Base-by-base conservation (phyloP, 2,888 invertebrate genomes). In the Beris morrisii region DNA sequence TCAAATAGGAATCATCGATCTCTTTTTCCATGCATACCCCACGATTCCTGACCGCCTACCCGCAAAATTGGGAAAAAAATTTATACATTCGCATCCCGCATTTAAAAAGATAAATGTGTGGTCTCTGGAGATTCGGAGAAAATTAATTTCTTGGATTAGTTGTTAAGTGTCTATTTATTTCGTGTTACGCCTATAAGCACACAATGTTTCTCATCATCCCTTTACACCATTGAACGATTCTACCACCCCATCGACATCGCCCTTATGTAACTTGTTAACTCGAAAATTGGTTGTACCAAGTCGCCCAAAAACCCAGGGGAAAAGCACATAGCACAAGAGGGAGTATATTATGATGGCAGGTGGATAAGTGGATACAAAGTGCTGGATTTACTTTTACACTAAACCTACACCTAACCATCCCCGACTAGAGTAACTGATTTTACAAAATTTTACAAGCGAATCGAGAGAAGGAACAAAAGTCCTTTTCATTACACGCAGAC, bases 131-230 rank as follows among this genome's bases (percentile, higher is more conserved):
- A 70, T 65, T 68, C 55, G 30, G 54, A 48, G 65, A 65, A 69
- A 70, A 69, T 69, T 70, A 70, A 70, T 70, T 70, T 70, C 67
- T 68, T 69, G 69, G 69, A 70, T 70, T 70, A 70, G 69, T 69
- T 70, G 68, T 67, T 70, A 69, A 69, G 68, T 69, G 55, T 69
- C 68, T 67, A 67, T 69, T 69, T 67, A 67, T 69, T 66, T 67
- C 59, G 53, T 67, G 67, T 69, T 67, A 64, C 64, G 67, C 59
- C 58, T 52, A 66, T 66, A 65, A 69, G 50, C 67, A 65, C 67
- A 65, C 44, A 46, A 45, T 58, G 38, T 22, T 22, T 43, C 44
- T 48, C 44, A 48, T 50, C 50, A 61, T 32, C 52, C 61, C 50
- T 43, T 15, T 15, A 5, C 32, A 38, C 38, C 55, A 12, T 38